These are phyloP conservation scores for Eciton burchellii DNA, from an alignment of 1,140 invertebrate species.

Conservation along the genomic window DNA sequence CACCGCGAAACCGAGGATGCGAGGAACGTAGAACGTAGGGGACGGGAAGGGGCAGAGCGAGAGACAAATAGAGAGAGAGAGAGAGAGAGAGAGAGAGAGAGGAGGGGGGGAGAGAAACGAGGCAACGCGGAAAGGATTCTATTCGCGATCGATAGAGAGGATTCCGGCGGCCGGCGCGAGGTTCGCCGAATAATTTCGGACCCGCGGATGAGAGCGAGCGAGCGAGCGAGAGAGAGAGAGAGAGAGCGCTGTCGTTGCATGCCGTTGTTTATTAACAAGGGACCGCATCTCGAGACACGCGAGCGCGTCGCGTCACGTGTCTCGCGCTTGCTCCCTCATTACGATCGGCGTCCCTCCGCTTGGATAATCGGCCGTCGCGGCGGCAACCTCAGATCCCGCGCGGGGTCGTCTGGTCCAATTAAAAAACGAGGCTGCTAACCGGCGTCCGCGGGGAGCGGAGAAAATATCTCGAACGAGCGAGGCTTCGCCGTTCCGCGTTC, in stretches of 20 bases:
- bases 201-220: constrained; percentile 20
- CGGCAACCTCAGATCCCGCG: neutral
- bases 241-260: neutral
- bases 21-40: neutral
- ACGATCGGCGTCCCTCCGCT: constrained; percentile 45
- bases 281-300: constrained; percentile 33
- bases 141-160: constrained; percentile 55
- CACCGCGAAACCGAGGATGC: neutral
- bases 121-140: constrained; percentile 43
- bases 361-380: constrained; percentile 28
- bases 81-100: neutral
- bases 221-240: neutral
- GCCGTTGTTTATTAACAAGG: constrained; percentile 45
- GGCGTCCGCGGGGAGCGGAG: too few relatives aligned
- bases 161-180: constrained; percentile 40
- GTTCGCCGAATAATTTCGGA: constrained; percentile 56
- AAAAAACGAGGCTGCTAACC: constrained; percentile 40
- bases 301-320: constrained; percentile 10
- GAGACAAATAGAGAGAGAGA: too few relatives aligned
- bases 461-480: constrained; percentile 46
- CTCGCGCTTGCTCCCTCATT: constrained; percentile 42
- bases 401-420: constrained; percentile 48
- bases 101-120: neutral
- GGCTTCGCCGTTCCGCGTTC: neutral
- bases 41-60: neutral